Evolutionary conservation across 2,113 vertebrate genomes (phyloP).

Genomic region (Sakesphorus luctuosus): DNA sequence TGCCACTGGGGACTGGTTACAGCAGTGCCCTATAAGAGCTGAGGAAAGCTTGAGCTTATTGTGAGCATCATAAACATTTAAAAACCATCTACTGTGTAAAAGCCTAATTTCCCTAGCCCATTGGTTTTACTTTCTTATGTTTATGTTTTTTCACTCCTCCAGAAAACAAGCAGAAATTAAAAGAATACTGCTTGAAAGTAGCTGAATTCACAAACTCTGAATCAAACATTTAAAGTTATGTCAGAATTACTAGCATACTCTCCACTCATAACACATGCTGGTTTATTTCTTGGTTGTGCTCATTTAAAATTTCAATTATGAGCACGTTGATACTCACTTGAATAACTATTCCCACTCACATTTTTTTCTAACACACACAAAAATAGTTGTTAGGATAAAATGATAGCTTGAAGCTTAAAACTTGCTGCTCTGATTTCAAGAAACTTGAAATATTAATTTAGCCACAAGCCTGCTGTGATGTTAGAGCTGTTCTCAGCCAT

Average conservation of each 20-base stretch:
- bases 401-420: background rate
- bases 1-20: background rate
- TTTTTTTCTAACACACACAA: background rate
- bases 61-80: constrained; percentile 2
- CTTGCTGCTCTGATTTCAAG: background rate
- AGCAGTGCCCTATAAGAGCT: background rate
- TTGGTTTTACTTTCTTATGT: constrained; percentile 21
- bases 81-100: background rate
- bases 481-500: background rate
- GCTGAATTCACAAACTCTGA: background rate
- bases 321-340: background rate
- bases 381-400: background rate
- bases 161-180: background rate
- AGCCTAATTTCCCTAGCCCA: background rate
- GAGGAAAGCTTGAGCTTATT: background rate
- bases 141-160: background rate
- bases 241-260: background rate
- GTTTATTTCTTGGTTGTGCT: background rate
- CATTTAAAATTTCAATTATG: background rate
- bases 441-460: background rate
- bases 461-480: background rate
- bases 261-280: background rate
- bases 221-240: background rate
- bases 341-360: background rate
- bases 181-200: background rate